phyloP scores from a whole-genome alignment of 2,888 invertebrate genomes.

The Portevinia maculata region DNA sequence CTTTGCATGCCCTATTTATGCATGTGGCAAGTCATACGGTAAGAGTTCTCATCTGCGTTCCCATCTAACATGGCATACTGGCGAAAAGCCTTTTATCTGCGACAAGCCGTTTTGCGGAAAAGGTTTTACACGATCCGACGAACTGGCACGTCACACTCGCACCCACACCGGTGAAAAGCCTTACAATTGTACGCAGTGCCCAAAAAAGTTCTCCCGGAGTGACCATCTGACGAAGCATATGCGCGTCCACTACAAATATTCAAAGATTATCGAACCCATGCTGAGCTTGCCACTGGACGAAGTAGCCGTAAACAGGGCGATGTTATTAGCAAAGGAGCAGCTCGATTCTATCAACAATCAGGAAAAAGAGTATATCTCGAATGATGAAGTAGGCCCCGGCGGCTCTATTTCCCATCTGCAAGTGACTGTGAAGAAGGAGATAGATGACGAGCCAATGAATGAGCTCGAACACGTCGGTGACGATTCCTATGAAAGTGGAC shows the following conservation, averaged over 20 bases:
- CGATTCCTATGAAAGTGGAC: background rate
- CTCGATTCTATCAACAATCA: constrained; percentile 5
- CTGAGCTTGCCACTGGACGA: constrained; percentile 44
- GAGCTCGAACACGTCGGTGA: constrained; percentile 1
- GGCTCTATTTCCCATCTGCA: background rate
- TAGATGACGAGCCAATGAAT: background rate
- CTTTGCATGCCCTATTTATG: constrained; percentile 79
- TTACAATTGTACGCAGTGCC: constrained; percentile 80
- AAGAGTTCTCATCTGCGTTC: constrained; percentile 81
- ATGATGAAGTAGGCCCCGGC: background rate
- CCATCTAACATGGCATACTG: constrained; percentile 81
- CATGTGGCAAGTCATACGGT: constrained; percentile 81
- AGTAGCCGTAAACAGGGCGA: background rate
- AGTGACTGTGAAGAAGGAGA: constrained; percentile 34
- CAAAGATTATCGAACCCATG: constrained; percentile 47
- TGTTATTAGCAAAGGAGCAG: constrained; percentile 14
- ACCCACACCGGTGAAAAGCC: constrained; percentile 81
- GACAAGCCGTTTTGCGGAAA: constrained; percentile 79
- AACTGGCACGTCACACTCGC: constrained; percentile 80
- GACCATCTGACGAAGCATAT: constrained; percentile 81
- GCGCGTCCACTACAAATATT: constrained; percentile 58
- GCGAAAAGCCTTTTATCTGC: constrained; percentile 80
- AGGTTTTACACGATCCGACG: constrained; percentile 81
- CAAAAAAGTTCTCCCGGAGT: constrained; percentile 80
- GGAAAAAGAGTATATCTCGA: background rate